Base-by-base conservation (phyloP, 2,113 vertebrate genomes). In the Phalacrocorax aristotelis region DNA sequence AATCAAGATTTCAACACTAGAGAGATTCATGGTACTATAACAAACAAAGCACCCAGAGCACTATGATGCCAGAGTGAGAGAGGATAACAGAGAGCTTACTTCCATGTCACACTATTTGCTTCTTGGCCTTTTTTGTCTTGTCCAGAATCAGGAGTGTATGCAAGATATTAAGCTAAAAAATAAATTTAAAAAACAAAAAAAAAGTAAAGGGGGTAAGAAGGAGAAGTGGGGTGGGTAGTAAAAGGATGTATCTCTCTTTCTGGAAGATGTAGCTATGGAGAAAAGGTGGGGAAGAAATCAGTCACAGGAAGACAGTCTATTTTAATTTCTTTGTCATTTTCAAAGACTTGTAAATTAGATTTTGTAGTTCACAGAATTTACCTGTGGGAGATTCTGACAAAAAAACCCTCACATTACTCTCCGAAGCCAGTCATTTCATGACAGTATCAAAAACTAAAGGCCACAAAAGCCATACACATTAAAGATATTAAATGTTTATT, bases 211-310 rank as follows among this genome's bases (percentile, higher is more conserved):
- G 58, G 15, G 3, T 44, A 69, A 88, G 17, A 76, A 76, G 3
- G 16, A 71, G 22, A 54, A 80, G 44, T 0, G 1, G 15, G 1
- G 2, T 51, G 2, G 8, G 30, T 18, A 64, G 17, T 55, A 83
- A 83, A 87, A 76, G 22, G 1, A 18, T 44, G 17, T 4, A 89
- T 10, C 2, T 48, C 19, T 82, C 36, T 62, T 81, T 68, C 36
- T 65, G 21, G 27, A 61, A 55, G 32, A 64, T 4, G 26, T 7
- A 75, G 16, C 10, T 91, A n/a, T 34, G 13, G 18, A 71, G 20
- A 13, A 82, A 74, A 81, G 14, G 10, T 26, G 3, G 5, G 16
- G 34, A 62, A 72, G 9, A 79, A 70, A 77, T 57, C 42, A 80
- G 36, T 52, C 23, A 55, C 13, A 90, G 29, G 32, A 89, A 80